Base-by-base conservation (phyloP, 2,797 vertebrate species). In the Sternotherus odoratus region DNA sequence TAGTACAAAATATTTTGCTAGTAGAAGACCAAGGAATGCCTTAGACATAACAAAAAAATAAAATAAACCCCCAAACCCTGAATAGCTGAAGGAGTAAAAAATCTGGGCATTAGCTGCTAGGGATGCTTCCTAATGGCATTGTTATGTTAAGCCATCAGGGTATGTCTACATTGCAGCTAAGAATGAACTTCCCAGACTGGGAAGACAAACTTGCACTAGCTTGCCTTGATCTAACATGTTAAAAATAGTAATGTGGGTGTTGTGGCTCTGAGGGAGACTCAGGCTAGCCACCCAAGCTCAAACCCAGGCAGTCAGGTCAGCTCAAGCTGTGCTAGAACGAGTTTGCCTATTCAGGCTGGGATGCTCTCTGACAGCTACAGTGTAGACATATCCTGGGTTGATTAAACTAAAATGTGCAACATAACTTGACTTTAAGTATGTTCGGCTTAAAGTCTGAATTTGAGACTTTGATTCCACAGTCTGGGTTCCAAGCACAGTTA, bases 1-100 rank as follows among this genome's bases (percentile, higher is more conserved):
- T 94, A 92, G 86, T 90, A 93, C 79, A 96, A 39, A 96, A 97
- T 94, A 94, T 95, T 88, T 63, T 94, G 86, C 86, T 94, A 92
- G 92, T 87, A 87, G 95, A 95, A 96, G 90, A 95, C 50, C 87
- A 93, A 93, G 92, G 93, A 93, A 89, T 96, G 89, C 89, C 94
- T 96, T 90, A 94, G 94, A 88, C 48, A 33, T 50, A 51, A 33
- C 50, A 90, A 30, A 95, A 94, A 96, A 87, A 89, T 12, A 39
- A 60, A 69, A 66, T 66, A 66, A 36, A 69, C 6, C 57, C 12
- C 13, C 28, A 77, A 84, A 66, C 36, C 24, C 72, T 88, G 87
- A 95, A 93, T 79, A 92, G 77, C 23, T 36, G 92, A 88, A 94
- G 74, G 28, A 88, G 15, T 90, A 46, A 95, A 94, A 94, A 90